Evolutionary conservation across 2,888 invertebrate species (phyloP).

Genomic region (Brachylomia viminalis): DNA sequence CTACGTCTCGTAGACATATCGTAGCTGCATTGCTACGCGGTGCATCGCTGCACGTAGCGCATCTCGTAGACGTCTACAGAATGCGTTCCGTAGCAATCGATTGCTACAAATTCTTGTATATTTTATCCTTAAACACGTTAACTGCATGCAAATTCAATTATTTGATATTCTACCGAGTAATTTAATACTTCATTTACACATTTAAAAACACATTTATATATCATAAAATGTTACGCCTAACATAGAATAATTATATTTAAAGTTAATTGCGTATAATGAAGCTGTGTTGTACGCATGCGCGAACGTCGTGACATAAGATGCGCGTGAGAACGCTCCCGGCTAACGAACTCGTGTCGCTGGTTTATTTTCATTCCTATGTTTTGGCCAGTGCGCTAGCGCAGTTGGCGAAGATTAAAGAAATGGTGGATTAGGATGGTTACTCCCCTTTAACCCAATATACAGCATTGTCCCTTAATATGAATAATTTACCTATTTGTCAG

Average conservation of each 20-base stretch:
- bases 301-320: constrained; percentile 78
- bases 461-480: no score
- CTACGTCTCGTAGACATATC: constrained; percentile 82
- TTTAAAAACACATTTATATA: constrained; percentile 3
- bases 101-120: constrained; percentile 29
- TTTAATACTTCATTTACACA: constrained; percentile 1
- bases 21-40: constrained; percentile 88
- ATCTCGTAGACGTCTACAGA: constrained; percentile 70
- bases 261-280: constrained; percentile 50
- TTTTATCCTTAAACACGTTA: neutral
- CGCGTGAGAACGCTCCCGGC: constrained; percentile 81
- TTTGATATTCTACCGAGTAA: neutral
- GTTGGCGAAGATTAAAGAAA: constrained; percentile 31
- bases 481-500: neutral
- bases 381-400: constrained; percentile 75
- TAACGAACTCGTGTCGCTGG: constrained; percentile 81
- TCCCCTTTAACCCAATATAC: neutral
- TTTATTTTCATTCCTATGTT: constrained; percentile 82
- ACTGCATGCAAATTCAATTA: neutral
- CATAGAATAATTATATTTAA: constrained; percentile 47
- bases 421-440: constrained; percentile 39
- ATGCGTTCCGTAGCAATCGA: constrained; percentile 71
- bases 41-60: constrained; percentile 87
- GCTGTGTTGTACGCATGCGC: constrained; percentile 70
- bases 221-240: neutral